These are phyloP conservation scores for Emydura subglobosa DNA, from an alignment of 2,113 vertebrate genomes.

Conservation along the genomic window DNA sequence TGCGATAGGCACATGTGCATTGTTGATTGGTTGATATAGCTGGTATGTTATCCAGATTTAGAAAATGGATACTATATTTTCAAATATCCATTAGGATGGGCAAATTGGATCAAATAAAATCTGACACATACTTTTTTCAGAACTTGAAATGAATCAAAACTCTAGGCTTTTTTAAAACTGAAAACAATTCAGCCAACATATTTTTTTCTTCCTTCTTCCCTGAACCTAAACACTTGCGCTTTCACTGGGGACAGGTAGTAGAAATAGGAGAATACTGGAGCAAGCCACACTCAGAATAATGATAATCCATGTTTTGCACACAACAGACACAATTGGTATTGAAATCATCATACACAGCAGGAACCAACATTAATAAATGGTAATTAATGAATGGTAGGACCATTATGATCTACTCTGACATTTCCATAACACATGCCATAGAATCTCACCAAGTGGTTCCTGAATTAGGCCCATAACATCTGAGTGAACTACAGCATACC, in stretches of 20 bases:
- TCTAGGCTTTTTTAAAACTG: not conserved
- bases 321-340: fast-evolving
- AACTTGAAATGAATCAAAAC: not conserved
- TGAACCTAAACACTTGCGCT: not conserved
- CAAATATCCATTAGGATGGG: not conserved
- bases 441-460: not conserved
- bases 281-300: not conserved
- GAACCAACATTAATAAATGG: fast-evolving
- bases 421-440: not conserved
- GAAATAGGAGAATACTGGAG: not conserved
- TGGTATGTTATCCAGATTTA: not conserved
- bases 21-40: not conserved
- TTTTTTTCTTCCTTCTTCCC: not conserved
- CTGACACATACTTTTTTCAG: not conserved
- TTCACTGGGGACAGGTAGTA: not conserved
- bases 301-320: not conserved
- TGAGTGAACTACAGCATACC: not conserved
- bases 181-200: not conserved
- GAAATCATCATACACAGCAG: fast-evolving
- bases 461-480: not conserved
- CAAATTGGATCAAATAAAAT: not conserved
- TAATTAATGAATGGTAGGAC: not conserved
- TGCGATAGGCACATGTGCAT: not conserved
- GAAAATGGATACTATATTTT: not conserved
- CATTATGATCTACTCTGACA: not conserved